Evolutionary conservation across 2,113 vertebrate genomes (phyloP), one percentile per base, ranked within the genome.

Genomic region (Pavo muticus): DNA sequence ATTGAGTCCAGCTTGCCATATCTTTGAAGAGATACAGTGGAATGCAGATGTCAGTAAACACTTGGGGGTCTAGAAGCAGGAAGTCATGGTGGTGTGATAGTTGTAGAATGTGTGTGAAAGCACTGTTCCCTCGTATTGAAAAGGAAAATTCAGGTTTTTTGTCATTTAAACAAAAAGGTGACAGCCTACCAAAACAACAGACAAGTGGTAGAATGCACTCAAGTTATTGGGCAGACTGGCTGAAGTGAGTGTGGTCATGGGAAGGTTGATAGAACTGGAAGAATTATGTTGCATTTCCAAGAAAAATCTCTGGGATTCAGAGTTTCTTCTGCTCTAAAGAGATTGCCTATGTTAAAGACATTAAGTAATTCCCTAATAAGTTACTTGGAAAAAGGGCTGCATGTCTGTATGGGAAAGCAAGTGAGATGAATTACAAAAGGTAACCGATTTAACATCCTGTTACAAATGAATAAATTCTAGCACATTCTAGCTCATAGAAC

Each of bases 401-500:
- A 1, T 59, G 19, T 75, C 45, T 69, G 3, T 63, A 4, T 73
- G 6, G 76, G 30, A 78, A n/a, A 69, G 60, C 17, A 18, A 42
- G n/a, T 0, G 3, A 82, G 25, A 78, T 56, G 39, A 91, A 21
- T 47, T 83, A 52, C 32, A 67, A 21, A 72, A 65, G 57, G 63
- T 87, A 64, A 35, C 14, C 5, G 4, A 68, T 78, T 86, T 64
- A 83, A 56, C 24, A 20, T 52, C 47, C 21, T 3, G 1, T 84
- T 88, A 80, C 72, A 86, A 93, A 76, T 48, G 82, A 88, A 89
- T 79, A 77, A 90, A 93, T 94, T 81, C 13, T 57, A 68, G 63
- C 42, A 83, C 1, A 1, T 93, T 81, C 13, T 57, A 68, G 67
- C 39, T 85, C 1, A 1, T 4, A n/a, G 65, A 86, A 86, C 42